Evolutionary conservation across 2,888 invertebrate species (phyloP).

Genomic region (Lucinisca nassula): DNA sequence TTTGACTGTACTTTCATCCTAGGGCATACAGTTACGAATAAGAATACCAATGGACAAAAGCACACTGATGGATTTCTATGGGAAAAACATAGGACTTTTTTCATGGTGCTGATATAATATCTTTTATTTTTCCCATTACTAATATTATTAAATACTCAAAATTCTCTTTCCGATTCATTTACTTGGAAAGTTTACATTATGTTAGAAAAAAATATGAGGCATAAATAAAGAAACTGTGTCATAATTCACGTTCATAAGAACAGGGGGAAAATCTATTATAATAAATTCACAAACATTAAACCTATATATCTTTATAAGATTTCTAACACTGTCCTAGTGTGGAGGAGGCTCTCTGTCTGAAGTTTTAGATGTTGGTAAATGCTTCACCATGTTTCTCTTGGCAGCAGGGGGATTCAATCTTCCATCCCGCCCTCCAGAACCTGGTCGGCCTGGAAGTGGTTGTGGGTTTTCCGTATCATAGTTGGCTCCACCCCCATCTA

Average conservation of each 20-base stretch:
- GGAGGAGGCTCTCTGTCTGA: conserved; percentile 85
- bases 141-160: too few relatives aligned
- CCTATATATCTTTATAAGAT: not conserved
- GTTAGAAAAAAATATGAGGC: not conserved
- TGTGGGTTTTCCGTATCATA: conserved; percentile 71
- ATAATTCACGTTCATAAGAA: not conserved
- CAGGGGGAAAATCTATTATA: not conserved
- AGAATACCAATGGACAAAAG: too few relatives aligned
- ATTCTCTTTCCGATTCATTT: too few relatives aligned
- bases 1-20: too few relatives aligned
- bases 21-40: too few relatives aligned
- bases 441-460: conserved; percentile 74
- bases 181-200: not conserved
- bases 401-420: conserved; percentile 82
- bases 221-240: not conserved
- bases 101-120: too few relatives aligned
- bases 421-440: conserved; percentile 72
- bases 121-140: too few relatives aligned
- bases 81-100: too few relatives aligned
- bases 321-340: conserved; percentile 68
- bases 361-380: conserved; percentile 83
- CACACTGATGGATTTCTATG: too few relatives aligned
- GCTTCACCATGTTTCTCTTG: conserved; percentile 86
- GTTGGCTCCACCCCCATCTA: conserved; percentile 69
- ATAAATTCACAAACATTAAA: conserved; percentile 14